Base-by-base conservation (phyloP, 1,140 invertebrate genomes). In the Lepidurus apus region DNA sequence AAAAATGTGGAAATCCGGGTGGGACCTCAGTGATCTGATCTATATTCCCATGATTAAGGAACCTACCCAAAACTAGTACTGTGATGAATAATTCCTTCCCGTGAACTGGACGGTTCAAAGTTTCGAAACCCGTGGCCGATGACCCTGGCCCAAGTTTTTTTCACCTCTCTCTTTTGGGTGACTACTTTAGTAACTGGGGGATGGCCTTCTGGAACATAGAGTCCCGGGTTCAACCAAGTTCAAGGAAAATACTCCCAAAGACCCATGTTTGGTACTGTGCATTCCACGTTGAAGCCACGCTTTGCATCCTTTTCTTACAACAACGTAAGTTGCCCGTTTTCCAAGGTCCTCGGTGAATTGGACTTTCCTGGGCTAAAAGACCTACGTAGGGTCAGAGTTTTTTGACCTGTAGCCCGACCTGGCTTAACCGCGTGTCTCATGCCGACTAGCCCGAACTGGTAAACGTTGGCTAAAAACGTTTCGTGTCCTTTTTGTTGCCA, bases 301-400 rank as follows among this genome's bases (percentile, higher is more conserved):
- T 65, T 65, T 21, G 4, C 21, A 65, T 17, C 53, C 53, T 65
- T 65, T 65, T 65, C 53, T 65, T 65, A 7, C 53, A 65, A 65
- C 17, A 65, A 65, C 53, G 53, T 65, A 65, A 65, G 53, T 65
- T 65, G 21, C 53, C 53, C 53, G 17, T 65, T 65, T 65, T 65
- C 53, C 21, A 65, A 65, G 6, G 53, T 65, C 53, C 53, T 13
- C 53, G 53, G 53, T 21, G 53, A n/a, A 65, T 65, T 65, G 53
- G 53, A 21, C 53, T 65, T 65, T 65, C 53, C 53, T 13, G 13
- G 53, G 53, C 53, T 65, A 11, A 65, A 65, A 65, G 53, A 65
- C 53, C 53, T 65, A 21, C 34, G 4, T 34, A 65, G 53, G 53
- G 53, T 65, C 53, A 65, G 53, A 8, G 53, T 65, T 65, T 65